phyloP scores from a whole-genome alignment of 2,888 invertebrate genomes.

The Macaria notata region DNA sequence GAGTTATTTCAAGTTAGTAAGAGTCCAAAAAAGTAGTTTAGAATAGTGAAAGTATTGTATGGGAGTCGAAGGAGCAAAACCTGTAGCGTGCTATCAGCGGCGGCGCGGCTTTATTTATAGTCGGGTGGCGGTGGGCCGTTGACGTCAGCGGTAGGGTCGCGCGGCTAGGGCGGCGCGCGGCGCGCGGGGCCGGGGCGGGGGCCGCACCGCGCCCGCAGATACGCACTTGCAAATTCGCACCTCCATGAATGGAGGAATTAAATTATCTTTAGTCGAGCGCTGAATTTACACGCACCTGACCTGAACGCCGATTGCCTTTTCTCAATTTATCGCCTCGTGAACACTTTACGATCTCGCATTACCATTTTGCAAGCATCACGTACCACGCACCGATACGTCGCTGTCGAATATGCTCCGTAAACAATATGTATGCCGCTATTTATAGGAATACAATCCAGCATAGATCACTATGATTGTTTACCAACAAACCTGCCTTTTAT shows the following conservation, averaged over 20 bases:
- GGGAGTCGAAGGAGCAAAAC: constrained; percentile 63
- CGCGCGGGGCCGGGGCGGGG: constrained; percentile 35
- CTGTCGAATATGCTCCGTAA: constrained; percentile 6
- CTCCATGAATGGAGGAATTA: constrained; percentile 78
- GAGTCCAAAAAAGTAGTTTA: constrained; percentile 22
- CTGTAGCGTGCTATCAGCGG: constrained; percentile 72
- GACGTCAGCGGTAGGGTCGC: constrained; percentile 69
- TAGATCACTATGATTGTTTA: no score
- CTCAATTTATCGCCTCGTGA: constrained; percentile 36
- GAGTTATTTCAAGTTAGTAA: constrained; percentile 14
- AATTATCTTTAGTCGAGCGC: constrained; percentile 64
- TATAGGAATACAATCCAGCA: no score
- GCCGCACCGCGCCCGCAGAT: constrained; percentile 63
- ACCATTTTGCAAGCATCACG: constrained; percentile 23
- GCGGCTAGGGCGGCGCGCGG: constrained; percentile 32
- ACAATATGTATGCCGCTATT: background rate
- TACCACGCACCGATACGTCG: constrained; percentile 7
- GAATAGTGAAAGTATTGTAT: constrained; percentile 40
- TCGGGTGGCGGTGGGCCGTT: constrained; percentile 72
- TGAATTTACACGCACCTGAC: constrained; percentile 62
- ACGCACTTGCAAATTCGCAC: constrained; percentile 80
- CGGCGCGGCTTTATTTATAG: constrained; percentile 72
- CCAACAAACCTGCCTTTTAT: no score
- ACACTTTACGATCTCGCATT: constrained; percentile 25
- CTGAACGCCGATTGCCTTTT: constrained; percentile 51